Evolutionary conservation across 2,888 invertebrate genomes (phyloP).

Genomic region (Petrophora chlorosata): DNA sequence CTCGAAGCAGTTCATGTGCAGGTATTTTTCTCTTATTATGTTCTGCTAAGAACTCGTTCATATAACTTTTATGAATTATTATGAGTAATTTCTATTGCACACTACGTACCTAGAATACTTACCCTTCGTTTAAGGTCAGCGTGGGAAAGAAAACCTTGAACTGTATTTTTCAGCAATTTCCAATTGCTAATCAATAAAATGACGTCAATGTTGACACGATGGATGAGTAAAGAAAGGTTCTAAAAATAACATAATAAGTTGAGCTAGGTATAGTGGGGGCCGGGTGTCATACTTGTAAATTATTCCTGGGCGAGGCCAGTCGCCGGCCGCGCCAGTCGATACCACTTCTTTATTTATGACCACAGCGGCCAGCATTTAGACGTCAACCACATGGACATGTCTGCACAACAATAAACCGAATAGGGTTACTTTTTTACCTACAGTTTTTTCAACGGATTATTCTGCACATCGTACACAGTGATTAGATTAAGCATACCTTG

Average conservation of each 20-base stretch:
- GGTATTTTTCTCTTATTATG: no score
- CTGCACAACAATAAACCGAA: slow-evolving; percentile 32
- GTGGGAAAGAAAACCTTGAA: slow-evolving; percentile 13
- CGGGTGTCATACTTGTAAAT: slow-evolving; percentile 66
- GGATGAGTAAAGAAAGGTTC: slow-evolving; percentile 42
- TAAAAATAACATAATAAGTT: slow-evolving; percentile 60
- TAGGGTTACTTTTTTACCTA: no score
- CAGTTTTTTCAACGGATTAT: no score
- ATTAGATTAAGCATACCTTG: background rate
- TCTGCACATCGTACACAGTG: background rate
- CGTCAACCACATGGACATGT: slow-evolving; percentile 54
- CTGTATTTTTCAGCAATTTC: slow-evolving; percentile 7
- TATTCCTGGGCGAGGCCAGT: slow-evolving; percentile 68
- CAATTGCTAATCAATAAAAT: slow-evolving; percentile 39
- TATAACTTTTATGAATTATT: no score
- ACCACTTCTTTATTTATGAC: slow-evolving; percentile 80
- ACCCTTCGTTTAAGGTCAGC: background rate
- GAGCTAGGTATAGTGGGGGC: slow-evolving; percentile 36
- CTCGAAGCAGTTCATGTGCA: no score
- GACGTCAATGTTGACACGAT: slow-evolving; percentile 41
- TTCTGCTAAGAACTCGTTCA: no score
- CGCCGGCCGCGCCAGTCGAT: slow-evolving; percentile 64
- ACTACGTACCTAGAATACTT: background rate
- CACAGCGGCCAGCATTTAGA: slow-evolving; percentile 64
- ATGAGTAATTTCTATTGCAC: slow-evolving; percentile 12